Evolutionary conservation across 2,797 vertebrate genomes (phyloP), one percentile per base, ranked within the genome.

Genomic region (Lagorchestes hirsutus): DNA sequence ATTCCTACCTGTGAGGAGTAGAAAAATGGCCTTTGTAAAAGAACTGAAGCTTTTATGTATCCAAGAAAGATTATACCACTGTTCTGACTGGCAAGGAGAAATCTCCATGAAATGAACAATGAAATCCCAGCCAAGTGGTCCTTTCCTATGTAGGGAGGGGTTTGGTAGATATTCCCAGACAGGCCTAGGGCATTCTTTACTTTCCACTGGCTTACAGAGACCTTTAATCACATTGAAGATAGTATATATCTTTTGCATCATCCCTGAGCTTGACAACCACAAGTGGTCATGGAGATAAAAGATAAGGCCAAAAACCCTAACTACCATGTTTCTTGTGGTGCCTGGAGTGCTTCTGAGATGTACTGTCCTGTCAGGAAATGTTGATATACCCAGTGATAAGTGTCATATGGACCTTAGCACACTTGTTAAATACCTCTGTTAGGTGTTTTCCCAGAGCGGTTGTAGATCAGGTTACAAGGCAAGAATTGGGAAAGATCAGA

Each of bases 101-200:
- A 55, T 90, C 12, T 13, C 46, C 14, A 40, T 27, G 46, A 56
- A 50, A 90, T 6, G 27, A 56, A 28, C 55, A 55, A 1, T 90
- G 50, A 52, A 55, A 50, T 12, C 24, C 29, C 34, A 40, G 50
- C 62, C 5, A 5, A 57, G 59, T n/a, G 18, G 14, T 50, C 28
- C 24, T 55, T 14, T 40, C 62, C 34, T 62, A 5, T 3, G 10
- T 54, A 2, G 46, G 52, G 67, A 40, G 5, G 9, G n/a, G 8
- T 18, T 46, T 46, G 1, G 87, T 5, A 55, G 87, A 31, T 34
- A 34, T 14, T 22, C 11, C 0, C 92, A 0, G 0, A 5, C 1
- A 34, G 11, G 13, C n/a, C 13, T 31, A 13, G 0, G 40, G 46
- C 82, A 0, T 62, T 57, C 59, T 58, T 67, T 90, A 90, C 31